A percentile compares a stretch with the other conserved stretches of the same genome.
phyloP scores from a whole-genome alignment of 2,888 invertebrate genomes.

The Erynnis tages region DNA sequence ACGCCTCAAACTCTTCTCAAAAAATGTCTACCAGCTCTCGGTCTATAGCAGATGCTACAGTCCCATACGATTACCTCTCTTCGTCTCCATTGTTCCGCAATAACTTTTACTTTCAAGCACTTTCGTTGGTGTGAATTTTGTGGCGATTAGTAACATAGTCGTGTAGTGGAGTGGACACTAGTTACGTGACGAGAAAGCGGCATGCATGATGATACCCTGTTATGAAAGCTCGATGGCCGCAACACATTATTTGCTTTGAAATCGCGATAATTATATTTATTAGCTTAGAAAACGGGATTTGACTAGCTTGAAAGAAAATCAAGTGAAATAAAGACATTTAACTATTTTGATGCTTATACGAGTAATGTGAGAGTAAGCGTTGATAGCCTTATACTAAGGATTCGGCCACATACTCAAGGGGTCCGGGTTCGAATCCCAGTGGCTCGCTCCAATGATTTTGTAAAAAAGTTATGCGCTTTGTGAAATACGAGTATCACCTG shows the following conservation, averaged over 20 bases:
- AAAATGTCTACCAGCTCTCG: too few relatives aligned
- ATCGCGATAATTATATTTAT: neutral
- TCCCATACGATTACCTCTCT: conserved; percentile 19
- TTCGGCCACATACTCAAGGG: too few relatives aligned
- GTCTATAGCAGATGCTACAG: conserved; percentile 10
- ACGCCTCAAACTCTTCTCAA: too few relatives aligned
- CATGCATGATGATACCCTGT: conserved; percentile 30
- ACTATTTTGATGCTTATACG: neutral
- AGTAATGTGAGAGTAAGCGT: neutral
- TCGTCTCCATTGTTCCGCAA: conserved; percentile 22
- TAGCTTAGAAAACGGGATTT: neutral
- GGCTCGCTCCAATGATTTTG: too few relatives aligned
- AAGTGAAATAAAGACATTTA: neutral
- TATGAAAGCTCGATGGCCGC: conserved; percentile 16
- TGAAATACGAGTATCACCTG: too few relatives aligned
- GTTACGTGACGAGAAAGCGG: conserved; percentile 27
- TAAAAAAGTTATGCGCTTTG: too few relatives aligned
- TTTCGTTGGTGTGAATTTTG: conserved; percentile 27
- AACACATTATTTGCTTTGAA: conserved; percentile 4
- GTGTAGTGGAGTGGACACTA: conserved; percentile 15
- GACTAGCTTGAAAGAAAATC: neutral
- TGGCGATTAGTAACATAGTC: conserved; percentile 22
- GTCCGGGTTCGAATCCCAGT: too few relatives aligned
- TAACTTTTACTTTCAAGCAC: conserved; percentile 27
- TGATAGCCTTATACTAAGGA: too few relatives aligned